phyloP scores from a whole-genome alignment of 2,113 vertebrate species.

The Thalassarche chlororhynchos region DNA sequence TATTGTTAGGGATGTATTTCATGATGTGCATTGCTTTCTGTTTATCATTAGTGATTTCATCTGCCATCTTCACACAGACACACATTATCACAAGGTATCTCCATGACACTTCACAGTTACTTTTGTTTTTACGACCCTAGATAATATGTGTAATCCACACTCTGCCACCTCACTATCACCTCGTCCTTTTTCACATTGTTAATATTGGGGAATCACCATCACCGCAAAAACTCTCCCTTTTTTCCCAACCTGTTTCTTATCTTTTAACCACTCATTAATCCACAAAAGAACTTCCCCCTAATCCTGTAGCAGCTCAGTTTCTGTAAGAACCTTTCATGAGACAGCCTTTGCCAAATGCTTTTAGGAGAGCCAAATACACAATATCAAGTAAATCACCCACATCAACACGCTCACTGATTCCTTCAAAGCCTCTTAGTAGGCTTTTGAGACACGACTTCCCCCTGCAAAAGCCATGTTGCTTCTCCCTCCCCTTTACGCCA shows the following conservation, averaged over 20 bases:
- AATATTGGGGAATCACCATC: background rate
- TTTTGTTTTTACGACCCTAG: background rate
- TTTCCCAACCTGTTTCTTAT: background rate
- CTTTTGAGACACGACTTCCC: background rate
- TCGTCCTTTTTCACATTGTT: background rate
- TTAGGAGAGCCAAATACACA: background rate
- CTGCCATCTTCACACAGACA: background rate
- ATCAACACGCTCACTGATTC: fast-evolving
- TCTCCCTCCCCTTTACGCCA: background rate
- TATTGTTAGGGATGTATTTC: background rate
- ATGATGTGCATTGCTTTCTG: background rate
- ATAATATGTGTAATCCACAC: background rate
- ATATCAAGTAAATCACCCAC: background rate
- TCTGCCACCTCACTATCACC: background rate
- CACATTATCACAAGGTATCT: background rate
- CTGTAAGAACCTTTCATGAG: background rate
- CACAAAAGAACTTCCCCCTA: background rate
- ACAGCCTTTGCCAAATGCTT: background rate
- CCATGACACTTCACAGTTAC: background rate
- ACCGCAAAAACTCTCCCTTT: background rate
- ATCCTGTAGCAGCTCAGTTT: background rate
- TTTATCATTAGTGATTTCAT: background rate
- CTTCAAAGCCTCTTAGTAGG: background rate
- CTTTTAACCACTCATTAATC: background rate
- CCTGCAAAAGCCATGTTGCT: background rate